phyloP scores from a whole-genome alignment of 2,113 vertebrate species.

The Bos taurus region ARS-UCD2.0 NC_037338.1:9335501-9336000 shows the following conservation, averaged over 20 bases:
- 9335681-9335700: neutral
- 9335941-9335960: neutral
- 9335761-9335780: neutral
- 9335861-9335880: too few relatives aligned
- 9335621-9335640: neutral
- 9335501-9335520: conserved; percentile 9
- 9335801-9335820: neutral
- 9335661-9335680: neutral
- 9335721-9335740: neutral
- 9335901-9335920: neutral
- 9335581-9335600: neutral
- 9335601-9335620: neutral
- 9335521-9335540: neutral
- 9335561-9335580: neutral
- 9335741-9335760: neutral
- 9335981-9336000: neutral
- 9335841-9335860: accelerated
- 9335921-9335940: neutral
- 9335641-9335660: neutral
- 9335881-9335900: neutral
- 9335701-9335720: accelerated
- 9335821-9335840: neutral
- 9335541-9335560: neutral
- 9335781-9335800: neutral
- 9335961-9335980: too few relatives aligned